Conservation (phyloP, 2,113 vertebrate species). For the Oreocharis arfaki region DNA sequence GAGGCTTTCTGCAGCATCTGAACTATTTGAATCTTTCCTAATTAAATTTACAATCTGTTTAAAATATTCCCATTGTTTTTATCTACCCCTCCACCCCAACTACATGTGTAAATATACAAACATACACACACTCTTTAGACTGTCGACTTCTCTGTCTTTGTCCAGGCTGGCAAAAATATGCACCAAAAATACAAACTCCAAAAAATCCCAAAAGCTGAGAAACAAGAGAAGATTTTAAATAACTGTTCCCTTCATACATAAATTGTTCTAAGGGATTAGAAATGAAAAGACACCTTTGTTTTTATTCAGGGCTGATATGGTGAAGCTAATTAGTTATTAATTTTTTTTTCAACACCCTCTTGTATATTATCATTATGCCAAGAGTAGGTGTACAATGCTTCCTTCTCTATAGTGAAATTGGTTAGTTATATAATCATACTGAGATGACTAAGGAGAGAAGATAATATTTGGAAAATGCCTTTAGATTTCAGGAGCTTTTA, state of each 20-base stretch:
- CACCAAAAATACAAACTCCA: background rate
- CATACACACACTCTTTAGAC: background rate
- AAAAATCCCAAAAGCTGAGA: background rate
- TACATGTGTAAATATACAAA: background rate
- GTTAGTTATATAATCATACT: conserved; percentile 20
- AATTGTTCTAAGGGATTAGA: background rate
- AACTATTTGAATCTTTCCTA: background rate
- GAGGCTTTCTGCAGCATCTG: background rate
- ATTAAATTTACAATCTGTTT: background rate
- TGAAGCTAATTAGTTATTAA: conserved; percentile 25
- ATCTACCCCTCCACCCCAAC: background rate
- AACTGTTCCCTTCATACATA: background rate
- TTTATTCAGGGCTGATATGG: conserved; percentile 37
- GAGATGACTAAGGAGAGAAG: background rate
- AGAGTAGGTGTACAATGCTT: conserved; percentile 48
- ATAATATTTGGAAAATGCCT: conserved; percentile 6
- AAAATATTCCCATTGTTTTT: background rate
- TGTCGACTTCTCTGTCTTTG: background rate
- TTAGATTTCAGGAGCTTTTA: background rate
- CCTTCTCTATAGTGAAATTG: background rate
- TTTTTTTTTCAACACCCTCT: conserved; percentile 10
- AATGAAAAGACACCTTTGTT: conserved; percentile 11
- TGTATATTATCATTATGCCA: conserved; percentile 16
- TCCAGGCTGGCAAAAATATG: background rate
- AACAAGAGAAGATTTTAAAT: background rate